Conservation (phyloP, 2,888 invertebrate genomes). For the Dolomedes plantarius region DNA sequence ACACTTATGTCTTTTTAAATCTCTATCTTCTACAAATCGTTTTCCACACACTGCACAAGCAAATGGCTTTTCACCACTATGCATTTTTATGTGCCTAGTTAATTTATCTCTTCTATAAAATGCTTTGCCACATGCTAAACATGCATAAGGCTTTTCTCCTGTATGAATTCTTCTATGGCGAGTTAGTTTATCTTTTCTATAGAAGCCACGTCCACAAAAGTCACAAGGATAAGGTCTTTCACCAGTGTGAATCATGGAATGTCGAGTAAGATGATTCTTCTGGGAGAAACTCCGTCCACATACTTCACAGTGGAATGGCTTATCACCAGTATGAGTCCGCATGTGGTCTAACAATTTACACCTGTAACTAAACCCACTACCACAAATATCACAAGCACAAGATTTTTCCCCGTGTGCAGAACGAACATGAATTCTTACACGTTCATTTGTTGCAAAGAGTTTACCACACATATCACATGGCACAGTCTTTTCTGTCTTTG, state of each 20-base stretch:
- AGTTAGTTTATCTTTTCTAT: conserved; percentile 74
- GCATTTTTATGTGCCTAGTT: conserved; percentile 72
- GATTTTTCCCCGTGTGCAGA: conserved; percentile 74
- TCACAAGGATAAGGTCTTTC: conserved; percentile 74
- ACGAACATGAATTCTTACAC: conserved; percentile 74
- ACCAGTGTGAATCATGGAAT: conserved; percentile 74
- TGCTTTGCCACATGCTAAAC: conserved; percentile 71
- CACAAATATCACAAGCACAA: conserved; percentile 74
- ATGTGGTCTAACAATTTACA: conserved; percentile 74
- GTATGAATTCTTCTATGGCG: conserved; percentile 73
- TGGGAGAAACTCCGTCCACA: conserved; percentile 74
- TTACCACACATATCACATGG: conserved; percentile 74
- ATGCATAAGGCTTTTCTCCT: conserved; percentile 71
- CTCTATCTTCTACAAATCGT: conserved; percentile 70
- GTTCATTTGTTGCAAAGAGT: conserved; percentile 73
- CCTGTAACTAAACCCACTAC: conserved; percentile 74
- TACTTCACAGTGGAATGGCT: conserved; percentile 74
- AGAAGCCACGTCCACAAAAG: conserved; percentile 74
- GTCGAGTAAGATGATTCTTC: conserved; percentile 74
- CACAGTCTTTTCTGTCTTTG: conserved; percentile 74
- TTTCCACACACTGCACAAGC: conserved; percentile 71
- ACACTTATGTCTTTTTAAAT: conserved; percentile 70
- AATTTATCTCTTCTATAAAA: conserved; percentile 71
- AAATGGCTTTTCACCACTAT: conserved; percentile 72
- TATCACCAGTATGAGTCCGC: conserved; percentile 74